These are phyloP conservation scores for Drosophila mojavensis DNA, from an alignment of 1,140 invertebrate species.

Conservation along the genomic window DNA sequence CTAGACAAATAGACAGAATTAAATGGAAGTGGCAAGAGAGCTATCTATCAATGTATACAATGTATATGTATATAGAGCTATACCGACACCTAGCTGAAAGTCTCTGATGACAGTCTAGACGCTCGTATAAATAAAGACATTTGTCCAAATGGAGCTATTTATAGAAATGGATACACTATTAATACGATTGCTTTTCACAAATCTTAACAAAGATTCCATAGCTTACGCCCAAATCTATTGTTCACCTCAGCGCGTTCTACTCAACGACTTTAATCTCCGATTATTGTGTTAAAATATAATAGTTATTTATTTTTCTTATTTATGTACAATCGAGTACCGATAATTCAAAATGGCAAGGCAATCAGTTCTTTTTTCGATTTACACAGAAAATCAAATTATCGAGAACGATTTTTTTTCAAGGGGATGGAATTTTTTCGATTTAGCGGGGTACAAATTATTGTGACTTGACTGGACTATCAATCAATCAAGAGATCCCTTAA, in stretches of 20 bases:
- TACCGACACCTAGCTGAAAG: no score
- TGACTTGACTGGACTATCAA: no score
- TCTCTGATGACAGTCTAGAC: constrained; percentile 11
- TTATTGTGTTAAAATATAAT: no score
- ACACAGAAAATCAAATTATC: no score
- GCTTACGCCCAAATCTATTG: background rate
- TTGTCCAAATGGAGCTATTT: constrained; percentile 19
- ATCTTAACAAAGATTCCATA: background rate
- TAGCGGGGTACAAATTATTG: no score
- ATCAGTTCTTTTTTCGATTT: no score
- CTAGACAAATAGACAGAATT: constrained; percentile 45
- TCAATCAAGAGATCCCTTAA: background rate
- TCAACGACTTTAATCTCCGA: no score
- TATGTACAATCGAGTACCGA: no score
- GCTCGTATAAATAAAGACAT: background rate
- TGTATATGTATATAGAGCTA: no score
- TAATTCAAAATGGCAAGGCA: no score
- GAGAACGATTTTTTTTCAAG: no score
- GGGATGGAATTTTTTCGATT: no score
- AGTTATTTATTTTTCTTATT: background rate
- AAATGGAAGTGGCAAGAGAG: constrained; percentile 19
- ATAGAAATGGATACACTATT: constrained; percentile 18
- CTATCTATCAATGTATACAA: background rate
- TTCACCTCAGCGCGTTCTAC: background rate
- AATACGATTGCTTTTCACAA: background rate